Percentiles rank a stretch among this genome's conserved stretches.
These are phyloP conservation scores for Chaetogeoica ovagalla DNA, from an alignment of 2,888 invertebrate species.

Conservation along the genomic window DNA sequence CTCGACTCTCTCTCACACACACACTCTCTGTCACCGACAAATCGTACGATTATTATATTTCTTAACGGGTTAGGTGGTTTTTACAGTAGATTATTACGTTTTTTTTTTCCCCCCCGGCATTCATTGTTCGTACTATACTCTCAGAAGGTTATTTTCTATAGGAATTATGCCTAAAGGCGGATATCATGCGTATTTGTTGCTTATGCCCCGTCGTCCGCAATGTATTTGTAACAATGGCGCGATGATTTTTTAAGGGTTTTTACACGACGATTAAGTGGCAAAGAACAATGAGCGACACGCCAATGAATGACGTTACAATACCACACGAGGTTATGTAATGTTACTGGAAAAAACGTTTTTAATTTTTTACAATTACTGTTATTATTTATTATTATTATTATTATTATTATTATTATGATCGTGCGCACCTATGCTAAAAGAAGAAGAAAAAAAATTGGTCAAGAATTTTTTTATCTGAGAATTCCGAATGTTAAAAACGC, in stretches of 20 bases:
- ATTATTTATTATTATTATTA: too few species aligned
- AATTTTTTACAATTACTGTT: too few species aligned
- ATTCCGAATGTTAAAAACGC: conserved; percentile 11
- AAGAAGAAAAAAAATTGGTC: too few species aligned
- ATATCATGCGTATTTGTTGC: not conserved
- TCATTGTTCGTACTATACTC: conserved; percentile 10
- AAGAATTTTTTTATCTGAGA: not conserved
- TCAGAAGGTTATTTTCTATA: conserved; percentile 15
- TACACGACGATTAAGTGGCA: not conserved
- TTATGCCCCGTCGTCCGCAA: not conserved
- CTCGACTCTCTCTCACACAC: not conserved
- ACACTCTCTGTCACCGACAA: not conserved
- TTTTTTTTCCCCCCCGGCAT: too few species aligned
- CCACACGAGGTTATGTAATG: not conserved
- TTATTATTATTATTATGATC: not conserved
- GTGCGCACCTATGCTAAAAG: too few species aligned
- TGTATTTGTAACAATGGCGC: not conserved
- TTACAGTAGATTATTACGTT: too few species aligned
- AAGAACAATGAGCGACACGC: conserved; percentile 15
- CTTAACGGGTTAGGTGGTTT: too few species aligned
- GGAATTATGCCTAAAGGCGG: not conserved
- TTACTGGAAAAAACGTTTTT: too few species aligned
- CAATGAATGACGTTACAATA: conserved; percentile 15
- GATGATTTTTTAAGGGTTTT: conserved; percentile 33
- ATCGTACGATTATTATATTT: not conserved